Evolutionary conservation across 1,140 invertebrate genomes (phyloP).

Genomic region (Nasonia giraulti): DNA sequence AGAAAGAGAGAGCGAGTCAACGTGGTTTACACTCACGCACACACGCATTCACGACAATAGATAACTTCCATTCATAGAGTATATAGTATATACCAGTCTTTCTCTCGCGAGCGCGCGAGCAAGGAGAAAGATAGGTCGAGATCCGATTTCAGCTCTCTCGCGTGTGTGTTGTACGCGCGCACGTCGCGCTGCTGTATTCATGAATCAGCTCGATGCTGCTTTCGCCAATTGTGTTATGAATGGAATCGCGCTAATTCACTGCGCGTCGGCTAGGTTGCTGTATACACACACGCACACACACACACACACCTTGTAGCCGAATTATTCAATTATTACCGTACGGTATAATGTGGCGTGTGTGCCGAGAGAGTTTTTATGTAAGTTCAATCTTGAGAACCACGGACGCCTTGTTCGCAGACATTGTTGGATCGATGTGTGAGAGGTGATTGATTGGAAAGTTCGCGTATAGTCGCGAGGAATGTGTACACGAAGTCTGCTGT

Average conservation of each 20-base stretch:
- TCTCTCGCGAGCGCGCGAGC: neutral
- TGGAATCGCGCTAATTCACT: slow-evolving; percentile 40
- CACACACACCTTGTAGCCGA: neutral
- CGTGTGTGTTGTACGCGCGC: neutral
- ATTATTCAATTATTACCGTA: slow-evolving; percentile 1
- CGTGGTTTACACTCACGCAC: neutral
- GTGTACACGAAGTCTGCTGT: neutral
- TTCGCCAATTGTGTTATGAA: slow-evolving; percentile 52
- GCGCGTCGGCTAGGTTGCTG: neutral
- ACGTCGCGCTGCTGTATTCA: slow-evolving; percentile 1
- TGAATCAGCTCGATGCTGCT: slow-evolving; percentile 35
- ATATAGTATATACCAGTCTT: neutral
- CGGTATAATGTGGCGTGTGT: neutral
- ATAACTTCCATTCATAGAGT: slow-evolving; percentile 17
- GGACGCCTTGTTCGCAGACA: neutral
- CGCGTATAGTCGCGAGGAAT: neutral
- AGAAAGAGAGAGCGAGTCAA: slow-evolving; percentile 7
- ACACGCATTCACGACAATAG: neutral
- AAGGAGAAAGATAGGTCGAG: neutral
- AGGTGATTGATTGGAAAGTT: slow-evolving; percentile 19
- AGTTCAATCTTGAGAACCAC: neutral
- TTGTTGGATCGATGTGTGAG: neutral
- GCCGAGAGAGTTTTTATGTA: neutral
- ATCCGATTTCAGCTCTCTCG: neutral
- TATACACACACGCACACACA: neutral